These are phyloP conservation scores for Tortricodes alternella DNA, from an alignment of 2,888 invertebrate species.

Conservation along the genomic window DNA sequence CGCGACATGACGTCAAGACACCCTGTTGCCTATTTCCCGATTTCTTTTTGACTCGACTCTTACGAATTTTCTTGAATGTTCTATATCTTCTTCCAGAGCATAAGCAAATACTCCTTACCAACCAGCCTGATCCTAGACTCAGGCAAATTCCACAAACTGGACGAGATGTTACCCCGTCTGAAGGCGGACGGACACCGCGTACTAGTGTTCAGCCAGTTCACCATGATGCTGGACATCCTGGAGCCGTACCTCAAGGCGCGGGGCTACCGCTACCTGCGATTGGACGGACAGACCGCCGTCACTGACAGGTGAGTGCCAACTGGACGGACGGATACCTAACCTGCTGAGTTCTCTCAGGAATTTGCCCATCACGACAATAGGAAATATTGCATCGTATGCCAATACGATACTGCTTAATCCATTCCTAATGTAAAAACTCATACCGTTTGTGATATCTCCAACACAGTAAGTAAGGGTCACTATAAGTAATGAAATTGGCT, in stretches of 20 bases:
- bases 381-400: no score
- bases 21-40: no score
- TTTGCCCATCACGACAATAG: no score
- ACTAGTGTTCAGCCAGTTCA: conserved; percentile 97
- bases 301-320: conserved; percentile 84
- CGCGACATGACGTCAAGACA: no score
- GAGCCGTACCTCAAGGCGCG: conserved; percentile 92
- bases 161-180: conserved; percentile 88
- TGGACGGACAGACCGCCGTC: conserved; percentile 96
- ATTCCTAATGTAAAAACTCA: no score
- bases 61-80: background rate
- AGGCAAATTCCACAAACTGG: conserved; percentile 93
- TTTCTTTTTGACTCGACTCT: no score
- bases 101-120: conserved; percentile 85
- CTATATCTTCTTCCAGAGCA: conserved; percentile 70
- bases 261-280: conserved; percentile 88
- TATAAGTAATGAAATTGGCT: no score
- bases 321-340: no score
- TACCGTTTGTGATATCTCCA: no score
- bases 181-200: conserved; percentile 91
- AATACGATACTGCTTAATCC: no score
- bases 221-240: conserved; percentile 96
- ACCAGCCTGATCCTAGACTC: conserved; percentile 89
- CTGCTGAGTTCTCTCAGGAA: no score
- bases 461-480: no score